Evolutionary conservation across 2,888 invertebrate species (phyloP).

Genomic region (Terebella lapidaria): DNA sequence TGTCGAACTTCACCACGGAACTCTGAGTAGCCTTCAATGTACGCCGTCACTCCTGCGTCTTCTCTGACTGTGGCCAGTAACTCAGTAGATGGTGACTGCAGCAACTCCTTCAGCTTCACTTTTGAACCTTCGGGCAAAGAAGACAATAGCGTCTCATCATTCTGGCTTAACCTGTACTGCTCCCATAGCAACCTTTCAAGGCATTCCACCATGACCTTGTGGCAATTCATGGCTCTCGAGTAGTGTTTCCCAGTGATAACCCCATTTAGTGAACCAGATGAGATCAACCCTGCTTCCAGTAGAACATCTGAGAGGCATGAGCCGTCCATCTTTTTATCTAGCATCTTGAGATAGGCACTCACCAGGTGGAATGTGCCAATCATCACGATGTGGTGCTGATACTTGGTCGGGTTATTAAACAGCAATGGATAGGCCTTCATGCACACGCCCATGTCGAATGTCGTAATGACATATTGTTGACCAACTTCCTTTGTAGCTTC

Average conservation of each 20-base stretch:
- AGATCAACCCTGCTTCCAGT: slow-evolving; percentile 16
- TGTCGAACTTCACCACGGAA: no score
- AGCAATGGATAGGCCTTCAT: slow-evolving; percentile 26
- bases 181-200: slow-evolving; percentile 14
- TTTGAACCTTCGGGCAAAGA: neutral
- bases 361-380: slow-evolving; percentile 19
- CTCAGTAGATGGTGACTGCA: neutral
- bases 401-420: slow-evolving; percentile 16
- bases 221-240: slow-evolving; percentile 23
- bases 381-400: slow-evolving; percentile 19
- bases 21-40: no score
- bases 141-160: neutral
- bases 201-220: slow-evolving; percentile 20
- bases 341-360: slow-evolving; percentile 13
- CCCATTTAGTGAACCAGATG: slow-evolving; percentile 20
- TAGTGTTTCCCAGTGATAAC: slow-evolving; percentile 25
- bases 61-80: neutral
- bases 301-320: slow-evolving; percentile 18
- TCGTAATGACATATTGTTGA: slow-evolving; percentile 24
- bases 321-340: slow-evolving; percentile 22
- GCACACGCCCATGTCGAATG: slow-evolving; percentile 27
- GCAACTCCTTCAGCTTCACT: neutral
- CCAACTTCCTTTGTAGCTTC: slow-evolving; percentile 14
- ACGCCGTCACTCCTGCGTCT: no score
- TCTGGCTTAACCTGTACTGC: neutral